Base-by-base conservation (phyloP, 2,113 vertebrate species). In the Sinocyclocheilus anshuiensis region DNA sequence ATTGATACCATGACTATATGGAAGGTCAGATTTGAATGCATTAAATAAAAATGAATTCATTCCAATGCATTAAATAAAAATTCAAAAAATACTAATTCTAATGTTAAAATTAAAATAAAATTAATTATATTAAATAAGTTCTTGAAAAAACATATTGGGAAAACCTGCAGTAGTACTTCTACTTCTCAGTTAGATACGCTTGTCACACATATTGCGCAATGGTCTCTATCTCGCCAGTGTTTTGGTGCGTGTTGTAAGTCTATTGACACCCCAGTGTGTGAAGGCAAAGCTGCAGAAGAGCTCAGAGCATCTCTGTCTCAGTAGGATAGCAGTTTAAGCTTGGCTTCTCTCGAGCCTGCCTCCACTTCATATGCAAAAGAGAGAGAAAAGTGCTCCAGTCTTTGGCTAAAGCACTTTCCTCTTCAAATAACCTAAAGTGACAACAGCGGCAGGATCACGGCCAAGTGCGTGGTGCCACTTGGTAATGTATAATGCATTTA, bases 311-410 rank as follows among this genome's bases (percentile, higher is more conserved):
- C 72, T 89, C 15, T 29, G 22, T 81, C 69, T 72, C 59, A 86
- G 89, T 85, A 83, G 75, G 79, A 39, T n/a, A 84, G 78, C 71
- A 33, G 76, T 83, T 90, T 85, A 89, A 88, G 72, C 26, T 33
- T 92, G 90, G 92, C 90, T 93, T 93, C 89, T 86, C 89, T 87
- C 86, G 86, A 83, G 90, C 89, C 92, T 87, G 90, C 92, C 92
- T 93, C 92, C 92, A 93, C 94, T 95, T 94, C 92, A 94, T 94
- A 94, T 94, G 93, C 94, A 95, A 94, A 94, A 91, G 91, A 93
- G 93, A 84, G 88, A 92, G 89, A 86, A 90, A 91, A 90, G 93
- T 90, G 88, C 91, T 91, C 92, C 91, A 90, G 87, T 94, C 89
- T 89, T 87, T 80, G 91, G 92, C 67, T 94, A 94, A 95, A 94